phyloP scores from a whole-genome alignment of 1,140 invertebrate genomes.

The Chironomus tepperi region DNA sequence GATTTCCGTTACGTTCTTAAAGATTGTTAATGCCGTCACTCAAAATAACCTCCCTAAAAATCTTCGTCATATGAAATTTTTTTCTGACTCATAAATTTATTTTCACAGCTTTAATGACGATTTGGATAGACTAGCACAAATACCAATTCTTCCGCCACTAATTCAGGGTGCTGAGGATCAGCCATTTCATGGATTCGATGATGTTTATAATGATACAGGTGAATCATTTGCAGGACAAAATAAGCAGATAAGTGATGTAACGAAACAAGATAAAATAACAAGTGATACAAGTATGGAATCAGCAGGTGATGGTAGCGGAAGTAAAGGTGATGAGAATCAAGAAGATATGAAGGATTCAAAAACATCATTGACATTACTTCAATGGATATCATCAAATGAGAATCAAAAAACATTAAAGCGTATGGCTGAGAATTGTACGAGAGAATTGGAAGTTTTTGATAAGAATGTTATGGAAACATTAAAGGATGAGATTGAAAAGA shows the following conservation, averaged over 20 bases:
- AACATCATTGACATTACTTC: conserved; percentile 48
- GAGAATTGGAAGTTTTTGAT: conserved; percentile 59
- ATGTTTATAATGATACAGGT: conserved; percentile 38
- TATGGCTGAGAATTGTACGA: conserved; percentile 65
- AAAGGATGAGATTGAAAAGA: conserved; percentile 40
- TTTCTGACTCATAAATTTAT: conserved; percentile 26
- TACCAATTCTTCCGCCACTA: conserved; percentile 72
- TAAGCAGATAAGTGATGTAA: background rate
- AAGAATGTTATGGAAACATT: conserved; percentile 49
- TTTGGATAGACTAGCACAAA: conserved; percentile 63
- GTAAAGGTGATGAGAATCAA: conserved; percentile 34
- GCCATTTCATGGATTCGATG: conserved; percentile 50
- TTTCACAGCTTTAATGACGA: conserved; percentile 52
- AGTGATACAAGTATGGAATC: conserved; percentile 26
- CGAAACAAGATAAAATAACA: background rate
- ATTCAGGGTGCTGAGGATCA: conserved; percentile 53
- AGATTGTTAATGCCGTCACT: too few species aligned
- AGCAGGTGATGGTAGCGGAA: conserved; percentile 28
- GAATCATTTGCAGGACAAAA: conserved; percentile 28
- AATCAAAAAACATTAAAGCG: conserved; percentile 67
- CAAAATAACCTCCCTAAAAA: too few species aligned
- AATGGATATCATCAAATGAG: conserved; percentile 78
- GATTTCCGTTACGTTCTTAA: too few species aligned
- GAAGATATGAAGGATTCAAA: conserved; percentile 33
- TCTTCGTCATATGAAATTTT: too few species aligned